A percentile compares a stretch with the other conserved stretches of the same genome.
phyloP scores from a whole-genome alignment of 2,888 invertebrate species.

The Magallana nippona region DNA sequence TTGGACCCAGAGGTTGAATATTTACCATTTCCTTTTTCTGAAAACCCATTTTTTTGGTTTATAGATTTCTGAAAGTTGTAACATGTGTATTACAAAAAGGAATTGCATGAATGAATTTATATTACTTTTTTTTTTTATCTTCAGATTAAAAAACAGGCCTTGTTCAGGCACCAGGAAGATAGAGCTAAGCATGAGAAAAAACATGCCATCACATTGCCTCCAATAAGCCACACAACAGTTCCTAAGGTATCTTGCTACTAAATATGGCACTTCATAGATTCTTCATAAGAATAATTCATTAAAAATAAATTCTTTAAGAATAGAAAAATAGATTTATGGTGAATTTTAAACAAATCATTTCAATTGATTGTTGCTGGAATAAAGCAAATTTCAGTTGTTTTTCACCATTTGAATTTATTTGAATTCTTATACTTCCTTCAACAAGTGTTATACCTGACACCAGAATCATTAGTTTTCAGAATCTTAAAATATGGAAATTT shows the following conservation, averaged over 20 bases:
- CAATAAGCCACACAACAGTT: neutral
- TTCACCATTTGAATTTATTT: too few relatives aligned
- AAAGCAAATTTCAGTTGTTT: too few relatives aligned
- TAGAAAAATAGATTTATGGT: too few relatives aligned
- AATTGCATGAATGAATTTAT: neutral
- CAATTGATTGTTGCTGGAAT: too few relatives aligned
- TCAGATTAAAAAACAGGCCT: neutral
- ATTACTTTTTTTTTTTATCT: neutral
- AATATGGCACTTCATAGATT: too few relatives aligned
- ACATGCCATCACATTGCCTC: slow-evolving; percentile 21
- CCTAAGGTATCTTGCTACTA: neutral
- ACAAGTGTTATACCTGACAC: too few relatives aligned
- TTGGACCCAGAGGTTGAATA: slow-evolving; percentile 53
- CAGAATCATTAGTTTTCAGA: too few relatives aligned
- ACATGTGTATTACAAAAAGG: neutral
- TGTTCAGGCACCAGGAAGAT: neutral
- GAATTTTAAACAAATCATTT: too few relatives aligned
- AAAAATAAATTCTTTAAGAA: too few relatives aligned
- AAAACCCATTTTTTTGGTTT: neutral
- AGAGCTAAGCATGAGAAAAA: slow-evolving; percentile 12
- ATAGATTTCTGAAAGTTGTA: neutral
- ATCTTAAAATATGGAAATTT: neutral
- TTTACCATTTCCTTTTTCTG: neutral
- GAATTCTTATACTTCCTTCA: too few relatives aligned
- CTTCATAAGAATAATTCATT: too few relatives aligned